These are phyloP conservation scores for Patiria miniata DNA, from an alignment of 35 echinoderm and acorn worm genomes.

Conservation along the genomic window DNA sequence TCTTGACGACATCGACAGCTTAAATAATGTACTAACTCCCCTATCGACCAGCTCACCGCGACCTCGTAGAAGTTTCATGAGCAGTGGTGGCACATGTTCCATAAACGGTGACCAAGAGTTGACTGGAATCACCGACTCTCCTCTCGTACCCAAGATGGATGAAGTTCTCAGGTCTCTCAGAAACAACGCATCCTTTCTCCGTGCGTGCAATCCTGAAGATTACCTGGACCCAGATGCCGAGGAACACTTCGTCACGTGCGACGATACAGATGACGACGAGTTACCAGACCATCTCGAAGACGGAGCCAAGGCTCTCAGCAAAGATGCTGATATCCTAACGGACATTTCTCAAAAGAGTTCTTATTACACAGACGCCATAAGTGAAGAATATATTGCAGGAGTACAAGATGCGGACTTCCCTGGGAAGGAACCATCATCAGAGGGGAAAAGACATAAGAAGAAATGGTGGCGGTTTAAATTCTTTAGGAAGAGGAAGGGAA, in stretches of 20 bases:
- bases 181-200: constrained; percentile 14
- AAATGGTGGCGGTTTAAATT: neutral
- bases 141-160: neutral
- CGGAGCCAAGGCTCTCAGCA: too few relatives aligned
- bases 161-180: neutral
- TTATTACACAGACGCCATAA: too few relatives aligned
- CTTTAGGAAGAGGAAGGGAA: neutral
- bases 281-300: too few relatives aligned
- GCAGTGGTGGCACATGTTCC: neutral
- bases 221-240: neutral
- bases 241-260: too few relatives aligned
- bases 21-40: neutral
- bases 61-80: neutral
- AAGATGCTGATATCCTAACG: too few relatives aligned
- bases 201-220: neutral
- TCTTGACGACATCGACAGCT: neutral
- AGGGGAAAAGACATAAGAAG: neutral
- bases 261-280: too few relatives aligned
- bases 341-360: too few relatives aligned
- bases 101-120: neutral
- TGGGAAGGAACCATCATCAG: neutral
- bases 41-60: neutral
- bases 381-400: too few relatives aligned
- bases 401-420: neutral
- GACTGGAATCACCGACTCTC: neutral